A percentile compares a stretch with the other conserved stretches of the same genome.
Evolutionary conservation across 2,888 invertebrate genomes (phyloP).

Genomic region (Leptopterna dolabrata): DNA sequence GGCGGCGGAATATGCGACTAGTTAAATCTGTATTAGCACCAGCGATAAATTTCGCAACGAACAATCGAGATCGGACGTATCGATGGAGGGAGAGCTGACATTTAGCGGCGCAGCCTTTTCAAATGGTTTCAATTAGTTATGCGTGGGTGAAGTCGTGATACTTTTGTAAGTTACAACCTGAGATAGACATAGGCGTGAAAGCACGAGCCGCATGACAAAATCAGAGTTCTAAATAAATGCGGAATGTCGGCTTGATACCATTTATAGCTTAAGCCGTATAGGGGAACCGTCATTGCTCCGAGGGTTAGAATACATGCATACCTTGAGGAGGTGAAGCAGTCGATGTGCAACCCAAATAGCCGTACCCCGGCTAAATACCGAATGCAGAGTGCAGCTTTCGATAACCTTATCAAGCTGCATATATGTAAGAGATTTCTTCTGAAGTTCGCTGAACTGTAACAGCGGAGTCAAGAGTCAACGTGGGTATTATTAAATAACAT

Average conservation of each 20-base stretch:
- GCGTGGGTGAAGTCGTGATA: conserved; percentile 25
- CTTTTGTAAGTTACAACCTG: conserved; percentile 3
- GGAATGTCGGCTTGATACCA: neutral
- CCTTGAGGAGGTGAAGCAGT: neutral
- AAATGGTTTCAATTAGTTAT: conserved; percentile 40
- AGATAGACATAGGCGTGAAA: conserved; percentile 11
- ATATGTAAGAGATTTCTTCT: neutral
- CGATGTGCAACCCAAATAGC: neutral
- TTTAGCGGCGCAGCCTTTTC: conserved; percentile 10
- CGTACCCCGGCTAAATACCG: neutral
- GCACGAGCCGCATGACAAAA: conserved; percentile 1
- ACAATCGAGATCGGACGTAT: conserved; percentile 29
- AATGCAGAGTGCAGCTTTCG: neutral
- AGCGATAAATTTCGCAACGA: conserved; percentile 31
- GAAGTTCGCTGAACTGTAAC: neutral
- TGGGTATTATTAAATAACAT: too few species aligned
- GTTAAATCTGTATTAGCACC: conserved; percentile 32
- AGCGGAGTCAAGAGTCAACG: neutral
- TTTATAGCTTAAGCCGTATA: neutral
- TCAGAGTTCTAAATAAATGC: neutral
- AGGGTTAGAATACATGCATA: neutral
- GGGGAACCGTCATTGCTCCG: neutral
- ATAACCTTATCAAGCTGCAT: too few species aligned
- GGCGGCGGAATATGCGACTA: conserved; percentile 2
- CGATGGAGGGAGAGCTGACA: conserved; percentile 20